Base-by-base conservation (phyloP, 2,113 vertebrate genomes). In the Prinia subflava region DNA sequence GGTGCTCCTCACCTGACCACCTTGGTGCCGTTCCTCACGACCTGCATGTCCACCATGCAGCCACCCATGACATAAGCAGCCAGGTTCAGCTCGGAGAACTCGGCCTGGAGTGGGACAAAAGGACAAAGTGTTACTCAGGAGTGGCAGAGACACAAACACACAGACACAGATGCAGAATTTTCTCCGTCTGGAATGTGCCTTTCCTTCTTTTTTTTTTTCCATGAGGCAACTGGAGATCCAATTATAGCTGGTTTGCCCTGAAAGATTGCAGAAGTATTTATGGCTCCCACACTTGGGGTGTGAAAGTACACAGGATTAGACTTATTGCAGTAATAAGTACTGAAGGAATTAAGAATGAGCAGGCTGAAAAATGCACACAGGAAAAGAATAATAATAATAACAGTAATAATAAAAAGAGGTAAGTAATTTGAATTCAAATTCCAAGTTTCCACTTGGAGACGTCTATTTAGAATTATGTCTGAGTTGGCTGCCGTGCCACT, bases 21-120 rank as follows among this genome's bases (percentile, higher is more conserved):
- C 97, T 98, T 99, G 93, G 98, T 98, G 92, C 99, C 98, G 0
- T 98, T 99, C 95, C 98, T 98, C 92, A 98, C 92, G 57, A 99
- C 98, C 92, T 99, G 99, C 98, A 99, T 99, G 97, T 99, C 99
- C 87, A 99, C 98, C 98, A 98, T 98, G 74, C 99, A 99, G 78
- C 99, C 99, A 1, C 98, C 98, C 13, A 76, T 98, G 31, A 99
- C 99, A 2, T 98, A 99, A 23, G 99, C 98, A 8, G 98, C 99
- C 96, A 99, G 97, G 94, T 99, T 99, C 96, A 99, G 89, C 98
- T 99, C 99, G 1, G 99, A 99, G 97, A 99, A 99, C 97, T 99
- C 99, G 1, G 99, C 99, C 99, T 99, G 97, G 15, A 97, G 70
- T 19, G 8, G 85, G 90, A 87, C 22, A 96, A 92, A 95, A 93